Base-by-base conservation (phyloP, 2,113 vertebrate species). In the Peromyscus californicus region DNA sequence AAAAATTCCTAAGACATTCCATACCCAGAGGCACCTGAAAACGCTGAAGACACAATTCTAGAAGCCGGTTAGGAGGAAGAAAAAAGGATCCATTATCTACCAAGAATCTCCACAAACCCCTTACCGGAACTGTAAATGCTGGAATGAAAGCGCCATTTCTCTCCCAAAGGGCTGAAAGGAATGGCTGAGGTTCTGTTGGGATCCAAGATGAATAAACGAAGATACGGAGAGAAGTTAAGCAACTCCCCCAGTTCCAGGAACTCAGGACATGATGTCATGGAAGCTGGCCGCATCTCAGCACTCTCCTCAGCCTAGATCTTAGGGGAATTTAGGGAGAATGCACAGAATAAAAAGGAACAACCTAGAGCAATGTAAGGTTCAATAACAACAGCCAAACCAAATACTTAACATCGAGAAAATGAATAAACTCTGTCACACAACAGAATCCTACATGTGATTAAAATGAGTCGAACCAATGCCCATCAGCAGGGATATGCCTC, bases 11-110 rank as follows among this genome's bases (percentile, higher is more conserved):
- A 51, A 94, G 48, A 85, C 85, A 86, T 95, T 82, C 80, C 33
- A 89, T 26, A 57, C 2, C 54, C 12, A 91, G n/a, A 86, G 42
- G 78, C 15, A 61, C 19, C 39, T 80, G 42, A 91, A 39, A 75
- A 36, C 63, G 91, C 42, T 92, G 57, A 85, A 72, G 36, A 91
- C 67, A 79, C 11, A 85, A 88, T 33, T 16, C 31, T 72, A 67
- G 92, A 94, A 95, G 51, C 36, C 2, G n/a, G 88, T 7, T 10
- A 91, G 67, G 13, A 92, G 29, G 51, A 90, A 93, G 36, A 13
- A 42, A 16, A 59, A 59, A 93, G 89, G 93, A 96, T 72, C 75
- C 57, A 86, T 72, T 93, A 95, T 95, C 96, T 95, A 87, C 86
- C 54, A 57, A 59, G 87, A 95, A 94, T 96, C 95, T 78, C 78